These are phyloP conservation scores for Neoarius graeffei DNA, from an alignment of 2,113 vertebrate genomes.

Conservation along the genomic window DNA sequence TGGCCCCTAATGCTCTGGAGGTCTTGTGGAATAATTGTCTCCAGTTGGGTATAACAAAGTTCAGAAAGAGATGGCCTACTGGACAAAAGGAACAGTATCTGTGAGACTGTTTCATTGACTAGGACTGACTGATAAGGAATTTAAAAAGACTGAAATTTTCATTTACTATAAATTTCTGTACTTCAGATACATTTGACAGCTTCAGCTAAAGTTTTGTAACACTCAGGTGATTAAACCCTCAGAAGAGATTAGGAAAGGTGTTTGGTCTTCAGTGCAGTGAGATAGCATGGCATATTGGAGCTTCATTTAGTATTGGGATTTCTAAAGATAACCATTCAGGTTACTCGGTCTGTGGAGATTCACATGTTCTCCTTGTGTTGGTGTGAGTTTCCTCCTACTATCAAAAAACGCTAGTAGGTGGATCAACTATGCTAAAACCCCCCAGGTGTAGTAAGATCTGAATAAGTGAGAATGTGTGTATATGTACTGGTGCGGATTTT, in stretches of 20 bases:
- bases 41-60: constrained; percentile 6
- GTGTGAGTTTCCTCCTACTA: neutral
- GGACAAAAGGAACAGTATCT: neutral
- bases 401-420: neutral
- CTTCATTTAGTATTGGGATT: constrained; percentile 1
- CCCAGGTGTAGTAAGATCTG: neutral
- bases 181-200: neutral
- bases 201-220: neutral
- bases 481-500: too few relatives aligned
- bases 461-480: neutral
- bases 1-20: constrained; percentile 35
- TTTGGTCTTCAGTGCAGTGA: constrained; percentile 2
- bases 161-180: neutral
- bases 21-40: constrained; percentile 29
- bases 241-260: constrained; percentile 22
- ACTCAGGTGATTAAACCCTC: neutral
- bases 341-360: neutral
- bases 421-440: neutral
- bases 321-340: neutral
- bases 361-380: neutral
- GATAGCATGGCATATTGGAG: neutral
- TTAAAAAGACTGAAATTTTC: neutral
- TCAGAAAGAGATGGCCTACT: neutral
- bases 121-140: neutral
- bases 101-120: constrained; percentile 7